Base-by-base conservation (phyloP, 2,797 vertebrate species). In the Podargus strigoides region DNA sequence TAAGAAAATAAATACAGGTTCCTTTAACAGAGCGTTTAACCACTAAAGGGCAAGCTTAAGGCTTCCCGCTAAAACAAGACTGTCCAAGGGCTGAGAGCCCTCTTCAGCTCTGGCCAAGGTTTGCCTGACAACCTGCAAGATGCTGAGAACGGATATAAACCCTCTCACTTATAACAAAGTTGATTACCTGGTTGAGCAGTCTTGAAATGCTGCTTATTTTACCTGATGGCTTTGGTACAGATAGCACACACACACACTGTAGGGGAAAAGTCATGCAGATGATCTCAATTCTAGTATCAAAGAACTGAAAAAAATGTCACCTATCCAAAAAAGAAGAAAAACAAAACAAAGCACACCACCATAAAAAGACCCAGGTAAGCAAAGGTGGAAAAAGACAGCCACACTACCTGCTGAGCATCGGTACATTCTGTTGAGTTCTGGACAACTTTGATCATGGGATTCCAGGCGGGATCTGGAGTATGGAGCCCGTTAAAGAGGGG, bases 391-490 rank as follows among this genome's bases (percentile, higher is more conserved):
- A 85, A 74, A 76, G 67, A 64, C 93, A 94, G 94, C 81, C 89
- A 90, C 86, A 82, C 89, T 98, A 99, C 99, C 99, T 99, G 99
- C 96, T 99, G 99, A 97, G 99, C 98, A 97, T 99, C 99, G 90
- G 99, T 98, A 98, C 98, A 99, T 97, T 99, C 99, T 95, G 99
- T 97, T 89, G 98, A 99, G 97, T 98, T 99, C 93, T 99, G 99
- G 97, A 99, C 99, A 97, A 99, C 99, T 98, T 99, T 99, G 97
- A 99, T 99, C 97, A 99, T 99, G 94, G 99, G 99, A 96, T 98
- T 99, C 99, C 99, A 99, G 97, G 99, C 99, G 5, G 99, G 99
- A 97, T 99, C 99, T 96, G 99, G 98, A 96, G 98, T 97, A 97
- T 99, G 99, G 95, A 99, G 98, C 95, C 99, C 99, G 11, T 99